Evolutionary conservation across 2,113 vertebrate genomes (phyloP).

Genomic region (Syrmaticus mikado): DNA sequence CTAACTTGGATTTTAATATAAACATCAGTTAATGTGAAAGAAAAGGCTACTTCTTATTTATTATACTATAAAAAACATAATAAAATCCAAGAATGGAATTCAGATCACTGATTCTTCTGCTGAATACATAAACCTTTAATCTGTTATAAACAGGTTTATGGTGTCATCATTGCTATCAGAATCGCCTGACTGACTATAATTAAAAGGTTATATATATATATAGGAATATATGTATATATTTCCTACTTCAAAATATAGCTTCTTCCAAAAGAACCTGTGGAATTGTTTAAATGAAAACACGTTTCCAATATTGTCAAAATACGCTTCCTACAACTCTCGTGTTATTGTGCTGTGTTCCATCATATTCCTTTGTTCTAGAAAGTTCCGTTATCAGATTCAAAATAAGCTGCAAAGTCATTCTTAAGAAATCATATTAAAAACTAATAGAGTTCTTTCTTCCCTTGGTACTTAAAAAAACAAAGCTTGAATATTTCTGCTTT

Average conservation of each 20-base stretch:
- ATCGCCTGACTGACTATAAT: background rate
- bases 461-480: background rate
- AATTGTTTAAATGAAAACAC: background rate
- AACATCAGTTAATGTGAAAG: background rate
- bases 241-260: background rate
- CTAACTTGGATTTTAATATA: background rate
- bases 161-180: background rate
- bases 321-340: background rate
- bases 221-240: too few species aligned
- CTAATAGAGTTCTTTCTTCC: background rate
- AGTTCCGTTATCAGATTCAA: background rate
- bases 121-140: background rate
- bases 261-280: background rate
- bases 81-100: background rate
- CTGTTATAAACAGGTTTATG: background rate
- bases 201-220: background rate
- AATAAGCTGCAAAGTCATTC: background rate
- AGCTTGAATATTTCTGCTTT: background rate
- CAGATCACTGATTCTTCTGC: background rate
- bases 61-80: background rate
- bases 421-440: background rate
- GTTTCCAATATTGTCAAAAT: background rate
- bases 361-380: background rate
- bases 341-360: background rate
- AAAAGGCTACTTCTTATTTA: background rate